Percentiles rank a stretch among this genome's conserved stretches.
Evolutionary conservation across 2,888 invertebrate genomes (phyloP).

Genomic region (Platerodrilus igneus): DNA sequence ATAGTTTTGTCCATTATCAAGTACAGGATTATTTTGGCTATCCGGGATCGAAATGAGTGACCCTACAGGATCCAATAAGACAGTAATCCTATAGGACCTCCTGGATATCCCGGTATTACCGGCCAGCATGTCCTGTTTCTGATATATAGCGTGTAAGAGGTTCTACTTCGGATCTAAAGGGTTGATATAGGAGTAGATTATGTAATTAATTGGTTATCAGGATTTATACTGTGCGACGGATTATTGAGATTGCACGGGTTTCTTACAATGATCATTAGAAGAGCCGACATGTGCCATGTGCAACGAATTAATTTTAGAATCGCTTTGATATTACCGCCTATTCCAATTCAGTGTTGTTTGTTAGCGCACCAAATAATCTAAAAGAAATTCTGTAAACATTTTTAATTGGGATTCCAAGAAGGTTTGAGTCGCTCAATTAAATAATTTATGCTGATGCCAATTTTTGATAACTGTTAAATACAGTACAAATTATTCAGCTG

Average conservation of each 20-base stretch:
- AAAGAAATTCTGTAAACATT: conserved; percentile 41
- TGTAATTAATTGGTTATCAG: conserved; percentile 47
- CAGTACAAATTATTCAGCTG: conserved; percentile 1
- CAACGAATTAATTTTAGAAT: neutral
- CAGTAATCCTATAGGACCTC: conserved; percentile 45
- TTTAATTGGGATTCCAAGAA: conserved; percentile 40
- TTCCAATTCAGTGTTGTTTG: conserved; percentile 38
- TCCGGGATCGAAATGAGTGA: conserved; percentile 40
- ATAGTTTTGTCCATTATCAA: conserved; percentile 43
- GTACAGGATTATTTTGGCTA: conserved; percentile 41
- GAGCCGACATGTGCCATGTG: conserved; percentile 1
- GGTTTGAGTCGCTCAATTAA: conserved; percentile 38
- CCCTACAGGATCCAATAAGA: conserved; percentile 46
- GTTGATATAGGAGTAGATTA: conserved; percentile 43
- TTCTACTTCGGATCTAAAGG: conserved; percentile 32
- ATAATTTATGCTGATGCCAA: conserved; percentile 36
- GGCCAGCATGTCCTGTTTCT: conserved; percentile 31
- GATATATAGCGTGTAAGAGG: conserved; percentile 32
- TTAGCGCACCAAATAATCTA: conserved; percentile 40
- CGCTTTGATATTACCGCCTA: conserved; percentile 35
- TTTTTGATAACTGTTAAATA: conserved; percentile 29
- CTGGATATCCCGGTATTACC: conserved; percentile 35
- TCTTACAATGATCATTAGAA: conserved; percentile 20
- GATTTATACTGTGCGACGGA: conserved; percentile 25
- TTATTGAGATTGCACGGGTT: conserved; percentile 24